Base-by-base conservation (phyloP, 1,140 invertebrate species). In the Hesperophylax magnus region DNA sequence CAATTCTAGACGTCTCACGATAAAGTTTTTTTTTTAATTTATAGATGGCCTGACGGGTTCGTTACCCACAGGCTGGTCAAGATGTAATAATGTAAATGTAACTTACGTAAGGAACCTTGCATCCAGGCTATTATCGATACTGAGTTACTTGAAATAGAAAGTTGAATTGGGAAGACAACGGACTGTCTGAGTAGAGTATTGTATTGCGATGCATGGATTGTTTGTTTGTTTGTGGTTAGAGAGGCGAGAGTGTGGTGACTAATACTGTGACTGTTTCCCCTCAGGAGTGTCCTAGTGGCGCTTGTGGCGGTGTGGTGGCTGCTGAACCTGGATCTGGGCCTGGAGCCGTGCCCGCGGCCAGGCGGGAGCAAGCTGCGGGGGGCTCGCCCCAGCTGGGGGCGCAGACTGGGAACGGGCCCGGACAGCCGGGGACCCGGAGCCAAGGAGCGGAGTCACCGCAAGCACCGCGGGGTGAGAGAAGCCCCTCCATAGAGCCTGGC, bases 381-480 rank as follows among this genome's bases (percentile, higher is more conserved):
- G 39, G 39, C 11, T 6, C 8, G 9, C 11, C 39, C 9, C 1
- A 11, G 39, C 47, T 20, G 63, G 54, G 61, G 61, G 72, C 81
- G 72, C 24, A 60, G 63, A 77, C 81, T 78, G 75, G 83, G 77
- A 72, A 86, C 31, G 52, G 75, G 72, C 67, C 34, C 24, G 63
- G 82, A 78, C 60, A 71, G 63, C 85, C 85, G 86, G 77, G 74
- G 52, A 61, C 65, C 77, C 56, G 65, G 69, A 60, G 22, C 77
- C 77, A 60, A 65, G 78, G 53, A 61, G 81, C 14, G 24, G 54
- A 75, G 75, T 24, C 83, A 89, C 86, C 88, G 88, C 87, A 89
- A 89, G 86, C 88, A 89, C 85, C 88, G 89, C 86, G 89, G 89
- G 86, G 88, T 88, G 86, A 87, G 88, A 86, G 88, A 72, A 72